Base-by-base conservation (phyloP, 2,888 invertebrate genomes). In the Helicoverpa assulta region DNA sequence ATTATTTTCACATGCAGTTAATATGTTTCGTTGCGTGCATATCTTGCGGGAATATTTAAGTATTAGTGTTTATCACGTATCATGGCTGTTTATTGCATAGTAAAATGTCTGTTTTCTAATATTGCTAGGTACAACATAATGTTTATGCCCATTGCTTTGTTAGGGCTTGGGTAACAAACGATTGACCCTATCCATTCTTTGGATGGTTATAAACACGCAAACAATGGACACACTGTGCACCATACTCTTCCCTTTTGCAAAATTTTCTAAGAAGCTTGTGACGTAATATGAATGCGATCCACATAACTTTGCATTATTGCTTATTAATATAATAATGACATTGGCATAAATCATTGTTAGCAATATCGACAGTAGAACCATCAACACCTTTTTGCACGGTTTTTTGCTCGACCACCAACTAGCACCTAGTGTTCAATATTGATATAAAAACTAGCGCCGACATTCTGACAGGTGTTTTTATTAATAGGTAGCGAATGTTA, bases 41-140 rank as follows among this genome's bases (percentile, higher is more conserved):
- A 60, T 57, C 50, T 65, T 54, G 37, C 55, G 52, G 54, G 19
- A 73, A 55, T 61, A 21, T 73, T 62, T 57, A 73, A 19, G 52
- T 76, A 64, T 51, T 26, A 56, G 69, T 78, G 77, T 82, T 85
- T 85, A 83, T 85, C 73, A 71, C 80, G 70, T 80, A 80, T 80
- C 62, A 70, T 69, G 65, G 51, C 54, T 69, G 72, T 79, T 79
- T 81, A 79, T 66, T 79, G 56, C 74, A 60, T 64, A 70, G 67
- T 68, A 68, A 81, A 81, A 70, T 58, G 70, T 70, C 69, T 58
- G 66, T 81, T 78, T 71, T 69, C 78, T 70, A 74, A 77, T 77
- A 52, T 55, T 73, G 37, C 12, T 37, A 37, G 70, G 60, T 67
- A 50, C 58, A 62, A 67, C 53, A 60, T 76, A 72, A 75, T 76